Base-by-base conservation (phyloP, 2,797 vertebrate genomes). In the Coreius guichenoti region DNA sequence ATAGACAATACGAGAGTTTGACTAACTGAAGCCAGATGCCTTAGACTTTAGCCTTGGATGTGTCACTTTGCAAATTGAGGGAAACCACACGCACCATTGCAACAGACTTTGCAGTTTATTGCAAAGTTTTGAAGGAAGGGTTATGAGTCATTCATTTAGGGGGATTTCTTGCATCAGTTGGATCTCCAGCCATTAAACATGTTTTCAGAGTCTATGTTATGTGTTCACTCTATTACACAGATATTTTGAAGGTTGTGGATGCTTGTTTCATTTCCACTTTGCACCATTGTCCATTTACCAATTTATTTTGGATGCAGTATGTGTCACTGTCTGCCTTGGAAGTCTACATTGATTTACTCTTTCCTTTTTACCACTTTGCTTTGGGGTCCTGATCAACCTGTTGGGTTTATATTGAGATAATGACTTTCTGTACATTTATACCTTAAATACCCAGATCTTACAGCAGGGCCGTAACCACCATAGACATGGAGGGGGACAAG, bases 11-110 rank as follows among this genome's bases (percentile, higher is more conserved):
- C 36, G 4, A 81, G 63, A 67, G 75, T 77, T 84, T 33, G 21
- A n/a, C 67, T 76, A 86, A 86, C 73, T 84, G 54, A 84, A 86
- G 31, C 78, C 84, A 89, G 86, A 87, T 85, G 51, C 68, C 33
- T n/a, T 47, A 47, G 78, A 65, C 74, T 9, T 81, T 61, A 84
- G 68, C 81, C 49, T 87, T 75, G 58, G 73, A 84, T 67, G 78
- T 47, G 69, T 74, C 43, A 21, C 23, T 3, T 8, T 45, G 63
- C 49, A 87, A 75, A 72, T 86, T 47, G 58, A 82, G 63, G 65
- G 67, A 49, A 87, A 75, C 23, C 19, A 61, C 65, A 77, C 9
- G 9, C 56, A 73, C 65, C 23, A 78, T 12, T 81, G 47, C 26
- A 33, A 69, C 21, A 51, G 56, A 49, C n/a, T n/a, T n/a, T n/a